phyloP scores from a whole-genome alignment of 2,888 invertebrate genomes.

The Fissipunctia ypsillon region DNA sequence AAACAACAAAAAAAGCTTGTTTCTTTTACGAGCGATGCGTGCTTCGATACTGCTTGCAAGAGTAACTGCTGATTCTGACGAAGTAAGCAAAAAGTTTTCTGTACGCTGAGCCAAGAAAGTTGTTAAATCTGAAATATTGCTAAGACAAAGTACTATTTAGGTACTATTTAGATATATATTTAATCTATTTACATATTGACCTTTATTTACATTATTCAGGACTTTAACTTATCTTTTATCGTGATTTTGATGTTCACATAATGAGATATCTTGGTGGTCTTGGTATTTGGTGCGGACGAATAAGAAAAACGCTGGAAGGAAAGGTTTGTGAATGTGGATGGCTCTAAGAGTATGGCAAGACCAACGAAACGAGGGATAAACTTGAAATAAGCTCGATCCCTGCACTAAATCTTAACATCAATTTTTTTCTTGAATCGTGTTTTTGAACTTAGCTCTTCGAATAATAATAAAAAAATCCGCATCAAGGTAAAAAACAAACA shows the following conservation, averaged over 20 bases:
- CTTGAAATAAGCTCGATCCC: no score
- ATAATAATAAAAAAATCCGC: no score
- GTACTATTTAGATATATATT: not conserved
- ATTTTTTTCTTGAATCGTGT: no score
- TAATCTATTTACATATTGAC: not conserved
- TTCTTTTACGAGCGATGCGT: constrained; percentile 48
- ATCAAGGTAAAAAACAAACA: no score
- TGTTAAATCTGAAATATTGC: constrained; percentile 1
- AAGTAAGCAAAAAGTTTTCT: not conserved
- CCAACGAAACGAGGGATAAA: not conserved
- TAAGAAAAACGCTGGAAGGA: not conserved
- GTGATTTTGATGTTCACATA: not conserved
- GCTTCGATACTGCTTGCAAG: constrained; percentile 23
- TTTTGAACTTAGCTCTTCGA: no score
- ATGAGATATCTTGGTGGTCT: not conserved
- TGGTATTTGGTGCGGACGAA: not conserved
- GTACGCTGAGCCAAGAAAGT: constrained; percentile 5
- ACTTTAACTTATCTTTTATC: not conserved
- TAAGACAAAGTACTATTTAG: not conserved
- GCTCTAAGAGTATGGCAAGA: not conserved
- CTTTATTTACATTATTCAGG: not conserved
- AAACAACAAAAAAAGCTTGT: constrained; percentile 17
- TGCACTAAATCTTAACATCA: no score
- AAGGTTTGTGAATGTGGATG: not conserved
- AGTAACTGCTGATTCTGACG: constrained; percentile 21